Evolutionary conservation across 2,113 vertebrate species (phyloP), one percentile per base, ranked within the genome.

Genomic region (Phaethon lepturus): DNA sequence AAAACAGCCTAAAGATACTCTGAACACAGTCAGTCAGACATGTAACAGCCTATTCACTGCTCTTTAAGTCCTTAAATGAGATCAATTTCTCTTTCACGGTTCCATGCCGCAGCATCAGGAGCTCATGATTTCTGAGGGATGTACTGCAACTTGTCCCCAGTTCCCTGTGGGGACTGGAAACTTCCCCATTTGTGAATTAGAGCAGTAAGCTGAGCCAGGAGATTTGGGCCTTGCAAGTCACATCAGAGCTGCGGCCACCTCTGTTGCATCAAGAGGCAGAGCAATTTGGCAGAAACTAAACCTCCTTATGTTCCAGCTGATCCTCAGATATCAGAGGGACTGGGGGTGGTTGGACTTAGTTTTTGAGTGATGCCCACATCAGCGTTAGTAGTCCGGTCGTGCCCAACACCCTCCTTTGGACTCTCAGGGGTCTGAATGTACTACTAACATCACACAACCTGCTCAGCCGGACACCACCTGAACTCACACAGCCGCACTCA

Each of bases 61-160:
- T 50, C n/a, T 75, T 94, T 71, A 82, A 93, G 85, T 59, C 68
- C 77, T 71, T 59, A 71, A 50, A 71, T 71, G 1, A 91, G 93
- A 87, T 74, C 6, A 55, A 42, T 87, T 84, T 69, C 20, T 84
- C 29, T 84, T 62, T 69, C 68, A 71, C 1, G 0, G 25, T 74
- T 84, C 47, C 59, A 62, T 50, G 19, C 16, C 47, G 47, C 42
- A 62, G 31, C 17, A 49, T 17, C 44, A 58, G 38, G 50, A 86
- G 24, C 14, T 73, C 35, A 25, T 11, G 35, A 58, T 58, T 78
- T 81, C 38, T 58, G 45, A 38, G 67, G 33, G 28, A 13, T 11
- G 9, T 31, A 42, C 38, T 33, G 47, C 40, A 68, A 8, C 44
- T 52, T 60, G 49, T 29, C 4, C 19, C 18, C 0, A 0, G 0